Base-by-base conservation (phyloP, 2,797 vertebrate genomes). In the Danio aesculapii region DNA sequence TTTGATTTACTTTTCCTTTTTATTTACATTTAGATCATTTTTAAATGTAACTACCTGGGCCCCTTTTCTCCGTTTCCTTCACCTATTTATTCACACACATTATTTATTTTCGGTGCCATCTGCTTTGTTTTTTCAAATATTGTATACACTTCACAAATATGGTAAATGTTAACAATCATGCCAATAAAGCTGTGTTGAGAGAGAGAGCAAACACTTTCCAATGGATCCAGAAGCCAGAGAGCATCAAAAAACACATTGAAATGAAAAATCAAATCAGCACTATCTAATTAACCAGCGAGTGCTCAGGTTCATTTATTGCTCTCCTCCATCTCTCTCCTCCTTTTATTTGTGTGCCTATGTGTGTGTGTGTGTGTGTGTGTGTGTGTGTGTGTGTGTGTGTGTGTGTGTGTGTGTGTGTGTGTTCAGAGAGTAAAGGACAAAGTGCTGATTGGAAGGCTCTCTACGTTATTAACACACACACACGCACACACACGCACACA, bases 361-460 rank as follows among this genome's bases (percentile, higher is more conserved):
- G 16, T 61, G 66, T 59, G 43, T 78, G 66, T n/a, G n/a, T n/a
- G 66, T 71, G 55, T 39, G 11, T 61, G 19, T 58, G 17, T 19
- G 55, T 39, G 11, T 10, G 12, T 16, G 49, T 46, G 58, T 77
- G 55, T 61, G 16, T 61, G 66, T 59, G n/a, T 10, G 12, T 16
- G 49, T 46, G 58, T 66, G n/a, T 67, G 6, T 77, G 55, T 61
- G 16, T 61, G 66, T 59, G 55, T 39, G 11, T 61, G 19, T 58
- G 17, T 19, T 19, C 10, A 8, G 21, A 41, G 21, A 50, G n/a
- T 63, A 53, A 64, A 75, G 73, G 9, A 66, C 50, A 43, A 77
- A 75, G 68, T 66, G 71, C 71, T 77, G 68, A 64, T 75, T 84
- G 66, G 74, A 83, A 81, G 58, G 55, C 61, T 77, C 66, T 79